phyloP scores from a whole-genome alignment of 23 tunicate genomes.

The Pegea sp. region DNA sequence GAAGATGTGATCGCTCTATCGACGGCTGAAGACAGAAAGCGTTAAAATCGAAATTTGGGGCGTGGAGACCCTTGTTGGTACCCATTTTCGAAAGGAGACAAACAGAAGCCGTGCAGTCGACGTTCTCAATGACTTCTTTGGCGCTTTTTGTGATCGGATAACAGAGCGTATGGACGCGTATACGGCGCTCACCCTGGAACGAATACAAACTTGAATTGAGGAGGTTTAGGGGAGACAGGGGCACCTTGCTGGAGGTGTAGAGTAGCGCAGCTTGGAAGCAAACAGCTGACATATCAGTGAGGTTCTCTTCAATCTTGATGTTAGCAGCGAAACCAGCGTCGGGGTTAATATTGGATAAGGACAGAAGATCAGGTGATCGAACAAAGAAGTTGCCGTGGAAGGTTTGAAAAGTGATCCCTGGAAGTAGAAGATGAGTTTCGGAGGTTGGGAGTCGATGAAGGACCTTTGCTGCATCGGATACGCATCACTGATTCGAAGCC shows the following conservation, averaged over 20 bases:
- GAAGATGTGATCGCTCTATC: conserved; percentile 71
- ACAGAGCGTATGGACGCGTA: conserved; percentile 90
- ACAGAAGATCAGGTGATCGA: conserved; percentile 86
- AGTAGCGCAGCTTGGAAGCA: conserved; percentile 96
- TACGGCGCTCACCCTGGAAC: conserved; percentile 78
- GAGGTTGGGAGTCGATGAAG: background rate
- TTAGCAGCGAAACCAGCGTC: conserved; percentile 82
- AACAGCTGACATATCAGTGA: conserved; percentile 44
- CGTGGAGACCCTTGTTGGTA: conserved; percentile 5
- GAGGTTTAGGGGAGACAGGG: no score
- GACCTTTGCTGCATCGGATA: conserved; percentile 89
- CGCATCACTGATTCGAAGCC: conserved; percentile 99
- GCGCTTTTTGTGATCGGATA: conserved; percentile 50
- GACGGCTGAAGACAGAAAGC: conserved; percentile 29
- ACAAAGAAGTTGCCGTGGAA: conserved; percentile 96
- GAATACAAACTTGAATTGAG: background rate
- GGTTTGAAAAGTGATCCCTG: conserved; percentile 72
- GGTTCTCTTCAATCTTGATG: conserved; percentile 62
- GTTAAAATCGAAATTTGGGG: background rate
- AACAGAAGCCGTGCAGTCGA: conserved; percentile 61
- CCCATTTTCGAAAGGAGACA: conserved; percentile 88
- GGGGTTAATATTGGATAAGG: conserved; percentile 85
- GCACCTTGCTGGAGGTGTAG: conserved; percentile 88
- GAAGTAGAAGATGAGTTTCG: background rate
- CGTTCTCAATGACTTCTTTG: conserved; percentile 53